Percentiles rank a stretch among this genome's conserved stretches.
Conservation (phyloP, 2,113 vertebrate genomes). For the Lagopus muta region DNA sequence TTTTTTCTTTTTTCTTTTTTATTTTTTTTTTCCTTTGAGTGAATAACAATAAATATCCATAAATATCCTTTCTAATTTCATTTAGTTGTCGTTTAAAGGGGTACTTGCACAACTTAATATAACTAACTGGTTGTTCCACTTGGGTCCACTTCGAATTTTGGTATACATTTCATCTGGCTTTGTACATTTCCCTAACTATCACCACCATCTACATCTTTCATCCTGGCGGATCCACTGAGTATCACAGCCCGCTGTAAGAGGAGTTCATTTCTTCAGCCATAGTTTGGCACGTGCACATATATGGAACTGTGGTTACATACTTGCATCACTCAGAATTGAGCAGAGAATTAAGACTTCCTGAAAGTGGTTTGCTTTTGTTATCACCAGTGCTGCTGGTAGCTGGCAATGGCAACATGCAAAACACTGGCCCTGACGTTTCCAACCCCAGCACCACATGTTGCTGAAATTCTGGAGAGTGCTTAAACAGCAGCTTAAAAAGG, state of each 20-base stretch:
- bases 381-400: background rate
- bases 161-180: background rate
- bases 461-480: background rate
- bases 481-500: background rate
- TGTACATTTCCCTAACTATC: background rate
- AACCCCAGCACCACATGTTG: rapidly evolving
- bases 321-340: background rate
- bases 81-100: background rate
- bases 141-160: background rate
- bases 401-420: background rate
- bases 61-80: too few species aligned
- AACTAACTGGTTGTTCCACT: background rate
- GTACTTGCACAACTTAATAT: background rate
- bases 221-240: background rate
- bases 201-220: background rate
- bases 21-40: background rate
- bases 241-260: rapidly evolving
- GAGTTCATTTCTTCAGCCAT: background rate
- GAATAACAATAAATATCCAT: background rate
- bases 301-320: background rate
- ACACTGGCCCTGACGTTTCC: background rate
- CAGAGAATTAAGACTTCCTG: background rate
- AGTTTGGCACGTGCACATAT: background rate
- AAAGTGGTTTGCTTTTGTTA: background rate
- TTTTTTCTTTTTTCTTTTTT: background rate